phyloP scores from a whole-genome alignment of 2,113 vertebrate species.

The Rynchops niger region DNA sequence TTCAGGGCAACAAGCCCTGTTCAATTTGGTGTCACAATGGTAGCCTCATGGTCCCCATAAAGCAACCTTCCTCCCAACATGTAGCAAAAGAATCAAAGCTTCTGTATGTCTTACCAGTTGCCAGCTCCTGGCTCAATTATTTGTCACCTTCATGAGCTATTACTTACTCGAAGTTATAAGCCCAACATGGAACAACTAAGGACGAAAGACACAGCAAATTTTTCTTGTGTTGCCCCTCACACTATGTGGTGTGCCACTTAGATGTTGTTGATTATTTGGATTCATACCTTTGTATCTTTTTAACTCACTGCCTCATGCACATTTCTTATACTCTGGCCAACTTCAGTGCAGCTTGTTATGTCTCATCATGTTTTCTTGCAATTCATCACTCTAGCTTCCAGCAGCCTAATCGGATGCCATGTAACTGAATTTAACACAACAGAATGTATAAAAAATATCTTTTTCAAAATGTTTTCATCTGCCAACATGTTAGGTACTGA shows the following conservation, averaged over 20 bases:
- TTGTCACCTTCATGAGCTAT: background rate
- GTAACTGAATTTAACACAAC: conserved; percentile 60
- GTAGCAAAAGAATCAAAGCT: background rate
- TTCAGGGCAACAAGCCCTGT: background rate
- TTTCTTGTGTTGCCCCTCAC: background rate
- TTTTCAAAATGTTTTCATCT: conserved; percentile 58
- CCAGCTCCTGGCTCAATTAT: background rate
- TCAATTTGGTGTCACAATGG: background rate
- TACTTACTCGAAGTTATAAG: background rate
- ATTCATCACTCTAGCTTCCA: conserved; percentile 12
- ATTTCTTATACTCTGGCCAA: background rate
- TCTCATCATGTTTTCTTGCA: conserved; percentile 48
- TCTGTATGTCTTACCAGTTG: background rate
- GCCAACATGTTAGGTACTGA: conserved; percentile 51
- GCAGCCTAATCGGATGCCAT: conserved; percentile 15
- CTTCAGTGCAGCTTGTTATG: conserved; percentile 4
- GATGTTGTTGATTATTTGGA: background rate
- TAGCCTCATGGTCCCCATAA: background rate
- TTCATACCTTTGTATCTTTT: conserved; percentile 1
- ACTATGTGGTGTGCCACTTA: background rate
- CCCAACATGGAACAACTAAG: background rate
- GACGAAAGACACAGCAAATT: background rate
- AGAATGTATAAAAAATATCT: conserved; percentile 51
- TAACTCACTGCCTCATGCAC: background rate
- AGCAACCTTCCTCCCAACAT: background rate